These are phyloP conservation scores for Escarpia spicata DNA, from an alignment of 2,888 invertebrate species.

Conservation along the genomic window DNA sequence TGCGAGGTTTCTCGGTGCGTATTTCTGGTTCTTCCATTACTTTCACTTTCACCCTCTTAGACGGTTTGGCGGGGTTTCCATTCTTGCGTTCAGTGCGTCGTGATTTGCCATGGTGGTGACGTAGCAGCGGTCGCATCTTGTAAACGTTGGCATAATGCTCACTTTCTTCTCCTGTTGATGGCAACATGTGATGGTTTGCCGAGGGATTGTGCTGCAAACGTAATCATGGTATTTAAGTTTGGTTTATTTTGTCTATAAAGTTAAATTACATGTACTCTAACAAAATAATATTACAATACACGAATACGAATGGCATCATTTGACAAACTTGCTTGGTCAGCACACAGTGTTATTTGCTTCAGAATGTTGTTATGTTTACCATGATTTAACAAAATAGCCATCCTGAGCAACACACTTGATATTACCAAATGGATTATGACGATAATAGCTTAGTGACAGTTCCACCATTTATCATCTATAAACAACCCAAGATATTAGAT, in stretches of 20 bases:
- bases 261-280: background rate
- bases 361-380: background rate
- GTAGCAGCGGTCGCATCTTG: background rate
- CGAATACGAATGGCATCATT: background rate
- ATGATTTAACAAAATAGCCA: background rate
- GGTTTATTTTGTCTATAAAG: background rate
- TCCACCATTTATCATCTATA: background rate
- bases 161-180: background rate
- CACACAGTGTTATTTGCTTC: background rate
- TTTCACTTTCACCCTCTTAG: slow-evolving; percentile 16
- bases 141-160: background rate
- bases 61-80: background rate
- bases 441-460: background rate
- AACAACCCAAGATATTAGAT: background rate
- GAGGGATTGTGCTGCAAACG: background rate
- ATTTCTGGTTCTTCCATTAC: background rate
- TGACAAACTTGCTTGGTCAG: background rate
- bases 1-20: background rate
- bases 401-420: background rate
- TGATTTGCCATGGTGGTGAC: background rate
- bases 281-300: background rate
- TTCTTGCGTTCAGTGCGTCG: background rate
- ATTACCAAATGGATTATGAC: background rate
- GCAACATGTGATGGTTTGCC: background rate
- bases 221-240: background rate